A percentile compares a stretch with the other conserved stretches of the same genome.
Evolutionary conservation across 2,797 vertebrate species (phyloP).

Genomic region (Sebastes hubbsi): DNA sequence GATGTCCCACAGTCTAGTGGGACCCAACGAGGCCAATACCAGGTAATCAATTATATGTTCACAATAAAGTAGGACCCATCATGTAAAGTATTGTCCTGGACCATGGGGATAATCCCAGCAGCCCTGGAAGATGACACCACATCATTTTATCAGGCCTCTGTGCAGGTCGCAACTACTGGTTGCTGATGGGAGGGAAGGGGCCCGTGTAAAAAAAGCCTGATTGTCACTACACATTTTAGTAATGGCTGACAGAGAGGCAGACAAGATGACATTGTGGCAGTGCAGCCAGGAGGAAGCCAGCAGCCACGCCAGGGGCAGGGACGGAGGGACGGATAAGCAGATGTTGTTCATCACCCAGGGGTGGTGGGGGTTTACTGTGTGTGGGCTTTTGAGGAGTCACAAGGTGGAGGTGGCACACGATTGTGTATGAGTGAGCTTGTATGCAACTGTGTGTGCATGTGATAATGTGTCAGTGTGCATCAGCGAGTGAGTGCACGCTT

Average conservation of each 20-base stretch:
- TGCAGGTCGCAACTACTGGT: constrained; percentile 60
- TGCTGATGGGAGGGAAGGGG: constrained; percentile 43
- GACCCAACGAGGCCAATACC: constrained; percentile 19
- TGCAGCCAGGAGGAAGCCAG: constrained; percentile 82
- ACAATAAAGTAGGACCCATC: constrained; percentile 27
- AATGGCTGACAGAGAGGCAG: constrained; percentile 83
- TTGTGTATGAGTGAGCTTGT: constrained; percentile 43
- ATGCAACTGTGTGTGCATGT: constrained; percentile 19
- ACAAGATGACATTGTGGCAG: constrained; percentile 84
- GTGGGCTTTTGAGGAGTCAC: constrained; percentile 56
- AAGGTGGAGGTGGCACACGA: constrained; percentile 38
- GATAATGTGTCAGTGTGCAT: constrained; percentile 34
- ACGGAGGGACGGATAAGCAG: constrained; percentile 83
- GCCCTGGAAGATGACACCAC: constrained; percentile 46
- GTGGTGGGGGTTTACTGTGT: constrained; percentile 74
- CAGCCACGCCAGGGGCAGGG: constrained; percentile 83
- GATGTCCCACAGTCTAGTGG: constrained; percentile 36
- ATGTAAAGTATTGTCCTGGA: constrained; percentile 34
- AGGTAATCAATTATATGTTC: constrained; percentile 56
- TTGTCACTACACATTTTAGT: constrained; percentile 87
- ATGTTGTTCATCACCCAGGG: constrained; percentile 84
- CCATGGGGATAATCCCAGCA: constrained; percentile 30
- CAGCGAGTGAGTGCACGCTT: background rate
- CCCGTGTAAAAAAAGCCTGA: constrained; percentile 66
- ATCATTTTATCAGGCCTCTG: constrained; percentile 55